Evolutionary conservation across 2,888 invertebrate genomes (phyloP).

Genomic region (Xanthorhoe designata): DNA sequence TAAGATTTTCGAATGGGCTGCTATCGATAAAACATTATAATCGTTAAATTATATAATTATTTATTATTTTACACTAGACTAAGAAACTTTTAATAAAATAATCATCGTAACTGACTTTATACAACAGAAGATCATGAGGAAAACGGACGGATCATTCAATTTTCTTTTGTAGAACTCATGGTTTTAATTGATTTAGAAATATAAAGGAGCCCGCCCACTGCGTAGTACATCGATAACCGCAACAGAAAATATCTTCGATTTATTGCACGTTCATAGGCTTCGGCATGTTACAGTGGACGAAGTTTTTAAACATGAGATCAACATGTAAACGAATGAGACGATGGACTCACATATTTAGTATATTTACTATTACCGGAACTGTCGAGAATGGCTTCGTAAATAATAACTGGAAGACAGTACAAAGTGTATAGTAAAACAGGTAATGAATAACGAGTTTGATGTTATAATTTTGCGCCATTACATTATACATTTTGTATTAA

Average conservation of each 20-base stretch:
- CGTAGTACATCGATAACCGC: neutral
- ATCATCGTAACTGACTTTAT: neutral
- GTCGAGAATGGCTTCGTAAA: neutral
- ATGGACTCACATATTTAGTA: neutral
- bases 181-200: neutral
- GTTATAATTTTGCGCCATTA: neutral
- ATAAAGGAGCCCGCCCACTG: neutral
- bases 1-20: constrained; percentile 42
- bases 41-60: no score
- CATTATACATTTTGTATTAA: neutral
- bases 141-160: neutral
- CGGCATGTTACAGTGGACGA: neutral
- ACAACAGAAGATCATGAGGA: neutral
- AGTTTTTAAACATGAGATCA: neutral
- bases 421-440: neutral
- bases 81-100: neutral
- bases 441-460: no score
- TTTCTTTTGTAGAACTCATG: neutral
- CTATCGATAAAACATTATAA: constrained; percentile 50
- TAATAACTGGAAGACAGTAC: neutral
- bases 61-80: neutral
- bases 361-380: neutral
- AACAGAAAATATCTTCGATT: neutral
- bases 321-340: neutral
- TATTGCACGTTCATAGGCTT: neutral